phyloP scores from a whole-genome alignment of 2,888 invertebrate species.

The Xanthorhoe spadicearia region DNA sequence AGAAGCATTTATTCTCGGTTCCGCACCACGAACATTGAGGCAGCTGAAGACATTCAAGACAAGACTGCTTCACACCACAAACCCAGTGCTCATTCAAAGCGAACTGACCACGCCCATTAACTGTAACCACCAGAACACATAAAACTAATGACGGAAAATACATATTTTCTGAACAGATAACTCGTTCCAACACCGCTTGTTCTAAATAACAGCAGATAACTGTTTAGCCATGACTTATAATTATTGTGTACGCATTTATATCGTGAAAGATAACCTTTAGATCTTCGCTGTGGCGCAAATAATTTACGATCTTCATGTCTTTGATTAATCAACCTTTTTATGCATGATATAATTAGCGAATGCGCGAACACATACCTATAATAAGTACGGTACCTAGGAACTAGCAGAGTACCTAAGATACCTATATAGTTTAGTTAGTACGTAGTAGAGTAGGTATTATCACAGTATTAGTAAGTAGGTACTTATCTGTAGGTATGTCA shows the following conservation, averaged over 20 bases:
- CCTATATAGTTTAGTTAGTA: too few species aligned
- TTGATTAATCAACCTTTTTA: too few species aligned
- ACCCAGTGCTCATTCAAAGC: conserved; percentile 65
- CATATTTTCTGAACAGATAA: conserved; percentile 41
- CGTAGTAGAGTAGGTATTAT: too few species aligned
- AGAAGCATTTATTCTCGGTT: conserved; percentile 67
- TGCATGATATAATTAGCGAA: too few species aligned
- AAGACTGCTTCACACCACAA: conserved; percentile 69
- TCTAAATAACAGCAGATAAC: conserved; percentile 51
- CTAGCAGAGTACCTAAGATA: too few species aligned
- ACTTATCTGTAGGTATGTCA: too few species aligned
- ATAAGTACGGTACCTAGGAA: too few species aligned
- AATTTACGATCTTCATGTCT: conserved; percentile 29
- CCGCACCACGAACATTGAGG: conserved; percentile 76
- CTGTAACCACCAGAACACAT: conserved; percentile 43
- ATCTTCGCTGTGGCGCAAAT: conserved; percentile 54
- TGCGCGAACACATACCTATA: too few species aligned
- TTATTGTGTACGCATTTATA: conserved; percentile 51
- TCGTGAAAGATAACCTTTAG: conserved; percentile 73
- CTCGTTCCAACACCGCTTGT: conserved; percentile 29
- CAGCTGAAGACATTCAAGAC: conserved; percentile 68
- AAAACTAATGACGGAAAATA: conserved; percentile 38
- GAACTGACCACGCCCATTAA: conserved; percentile 47
- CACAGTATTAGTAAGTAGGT: too few species aligned
- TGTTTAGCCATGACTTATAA: conserved; percentile 65